Percentiles rank a stretch among this genome's conserved stretches.
These are phyloP conservation scores for Cancer borealis DNA, from an alignment of 2,888 invertebrate species.

Conservation along the genomic window DNA sequence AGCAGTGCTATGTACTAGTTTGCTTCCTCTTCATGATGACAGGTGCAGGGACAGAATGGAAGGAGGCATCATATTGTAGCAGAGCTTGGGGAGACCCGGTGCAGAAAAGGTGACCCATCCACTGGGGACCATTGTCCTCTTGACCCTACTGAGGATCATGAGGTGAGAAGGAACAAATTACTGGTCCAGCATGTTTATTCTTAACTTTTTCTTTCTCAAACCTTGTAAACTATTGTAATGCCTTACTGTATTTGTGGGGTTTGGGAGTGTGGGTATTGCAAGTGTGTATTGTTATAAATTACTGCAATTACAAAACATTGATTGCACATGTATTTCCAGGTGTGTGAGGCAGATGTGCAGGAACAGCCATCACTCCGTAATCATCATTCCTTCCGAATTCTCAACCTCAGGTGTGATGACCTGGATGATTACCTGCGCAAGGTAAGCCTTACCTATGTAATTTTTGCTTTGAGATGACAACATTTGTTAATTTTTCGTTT, in stretches of 20 bases:
- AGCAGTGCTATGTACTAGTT: background rate
- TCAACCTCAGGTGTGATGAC: conserved; percentile 65
- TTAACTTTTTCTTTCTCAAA: background rate
- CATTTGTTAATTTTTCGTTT: background rate
- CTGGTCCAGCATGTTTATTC: background rate
- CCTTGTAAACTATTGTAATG: background rate
- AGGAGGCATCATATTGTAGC: conserved; percentile 61
- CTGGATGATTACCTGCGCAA: conserved; percentile 66
- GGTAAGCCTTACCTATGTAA: conserved; percentile 45
- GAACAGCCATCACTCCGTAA: conserved; percentile 52
- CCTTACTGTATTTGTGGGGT: background rate
- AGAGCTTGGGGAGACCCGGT: conserved; percentile 75
- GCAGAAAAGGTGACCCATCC: conserved; percentile 65
- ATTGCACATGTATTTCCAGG: conserved; percentile 15
- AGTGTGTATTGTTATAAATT: background rate
- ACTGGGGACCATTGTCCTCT: conserved; percentile 69
- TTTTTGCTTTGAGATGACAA: background rate
- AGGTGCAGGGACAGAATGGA: conserved; percentile 49
- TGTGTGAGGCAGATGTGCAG: conserved; percentile 64
- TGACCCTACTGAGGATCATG: conserved; percentile 74
- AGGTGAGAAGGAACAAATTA: conserved; percentile 55
- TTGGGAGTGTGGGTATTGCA: background rate
- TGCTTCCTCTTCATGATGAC: conserved; percentile 25
- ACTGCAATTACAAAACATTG: background rate
- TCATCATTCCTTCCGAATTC: conserved; percentile 39